These are phyloP conservation scores for Hylomyscus alleni DNA, from an alignment of 2,797 vertebrate genomes.

Conservation along the genomic window DNA sequence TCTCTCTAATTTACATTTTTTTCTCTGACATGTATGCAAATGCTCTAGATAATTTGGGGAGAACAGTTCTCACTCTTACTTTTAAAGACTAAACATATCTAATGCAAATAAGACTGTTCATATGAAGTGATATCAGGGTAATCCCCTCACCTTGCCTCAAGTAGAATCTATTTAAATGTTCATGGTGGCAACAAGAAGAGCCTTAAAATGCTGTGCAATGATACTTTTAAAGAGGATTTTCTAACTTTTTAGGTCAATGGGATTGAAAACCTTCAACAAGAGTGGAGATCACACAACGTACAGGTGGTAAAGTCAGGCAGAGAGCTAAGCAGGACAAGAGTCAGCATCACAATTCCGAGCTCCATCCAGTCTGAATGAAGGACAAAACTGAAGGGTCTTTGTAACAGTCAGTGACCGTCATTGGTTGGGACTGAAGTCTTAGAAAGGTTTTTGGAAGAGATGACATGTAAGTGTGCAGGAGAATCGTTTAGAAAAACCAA, in stretches of 20 bases:
- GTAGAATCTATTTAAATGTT: conserved; percentile 28
- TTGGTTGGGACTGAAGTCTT: background rate
- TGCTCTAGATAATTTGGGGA: background rate
- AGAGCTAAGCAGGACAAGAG: background rate
- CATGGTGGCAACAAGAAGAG: background rate
- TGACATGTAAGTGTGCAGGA: background rate
- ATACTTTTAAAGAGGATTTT: conserved; percentile 17
- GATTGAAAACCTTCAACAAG: background rate
- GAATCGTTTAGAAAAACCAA: background rate
- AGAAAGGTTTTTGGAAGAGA: background rate
- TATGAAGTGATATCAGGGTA: background rate
- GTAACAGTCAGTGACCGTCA: background rate
- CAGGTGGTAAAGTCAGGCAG: background rate
- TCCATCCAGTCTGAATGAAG: background rate
- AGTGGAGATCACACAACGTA: background rate
- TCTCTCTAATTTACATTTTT: background rate
- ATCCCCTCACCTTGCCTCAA: conserved; percentile 13
- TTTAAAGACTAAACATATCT: conserved; percentile 11
- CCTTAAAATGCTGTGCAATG: background rate
- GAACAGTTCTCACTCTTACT: conserved; percentile 54
- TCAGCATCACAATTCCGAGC: background rate
- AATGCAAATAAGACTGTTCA: conserved; percentile 32
- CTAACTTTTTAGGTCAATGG: background rate
- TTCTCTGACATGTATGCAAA: background rate
- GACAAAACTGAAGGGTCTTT: background rate